Conservation (phyloP, 2,113 vertebrate species). For the Craseonycteris thonglongyai region DNA sequence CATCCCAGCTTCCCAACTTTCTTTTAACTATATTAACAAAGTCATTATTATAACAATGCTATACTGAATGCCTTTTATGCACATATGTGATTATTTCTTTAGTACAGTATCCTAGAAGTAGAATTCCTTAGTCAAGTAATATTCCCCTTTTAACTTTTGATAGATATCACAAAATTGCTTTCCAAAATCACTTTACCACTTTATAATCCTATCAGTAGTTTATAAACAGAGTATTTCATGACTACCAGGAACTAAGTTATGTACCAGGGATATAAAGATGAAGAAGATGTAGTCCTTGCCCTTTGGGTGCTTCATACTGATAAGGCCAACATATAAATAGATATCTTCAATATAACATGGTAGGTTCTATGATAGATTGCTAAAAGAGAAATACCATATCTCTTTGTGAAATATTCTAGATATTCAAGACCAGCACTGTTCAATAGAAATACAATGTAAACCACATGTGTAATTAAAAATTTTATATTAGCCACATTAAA, state of each 20-base stretch:
- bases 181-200: not conserved
- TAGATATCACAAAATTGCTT: constrained; percentile 6
- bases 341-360: not conserved
- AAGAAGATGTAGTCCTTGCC: not conserved
- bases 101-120: not conserved
- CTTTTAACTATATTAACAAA: not conserved
- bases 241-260: not conserved
- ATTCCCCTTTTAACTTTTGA: not conserved
- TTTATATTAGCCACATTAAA: not conserved
- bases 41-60: not conserved
- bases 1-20: no score
- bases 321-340: not conserved
- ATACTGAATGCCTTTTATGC: not conserved
- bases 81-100: not conserved
- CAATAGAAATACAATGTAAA: constrained; percentile 7
- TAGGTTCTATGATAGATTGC: not conserved
- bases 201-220: not conserved
- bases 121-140: constrained; percentile 15
- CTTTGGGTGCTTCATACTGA: not conserved
- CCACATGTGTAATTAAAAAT: not conserved
- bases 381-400: not conserved
- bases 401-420: not conserved
- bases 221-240: not conserved
- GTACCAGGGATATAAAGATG: not conserved
- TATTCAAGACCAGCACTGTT: not conserved